Conservation (phyloP, 2,113 vertebrate species). For the Ursus arctos region DNA sequence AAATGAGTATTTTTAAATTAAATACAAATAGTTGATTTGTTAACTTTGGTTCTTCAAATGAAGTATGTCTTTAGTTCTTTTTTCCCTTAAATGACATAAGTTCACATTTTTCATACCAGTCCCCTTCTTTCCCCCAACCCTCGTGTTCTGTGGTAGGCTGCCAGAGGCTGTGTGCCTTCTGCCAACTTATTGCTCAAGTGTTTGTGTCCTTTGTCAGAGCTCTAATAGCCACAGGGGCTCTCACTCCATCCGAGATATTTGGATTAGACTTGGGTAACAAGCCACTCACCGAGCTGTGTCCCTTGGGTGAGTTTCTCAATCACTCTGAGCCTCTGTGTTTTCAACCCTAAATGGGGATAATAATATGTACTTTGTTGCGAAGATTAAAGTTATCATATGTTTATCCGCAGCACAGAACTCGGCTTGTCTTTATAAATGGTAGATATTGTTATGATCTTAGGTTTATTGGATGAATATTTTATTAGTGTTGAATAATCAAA, state of each 20-base stretch:
- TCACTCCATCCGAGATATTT: background rate
- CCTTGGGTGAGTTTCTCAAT: background rate
- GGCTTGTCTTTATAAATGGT: background rate
- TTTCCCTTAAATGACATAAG: background rate
- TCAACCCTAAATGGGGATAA: background rate
- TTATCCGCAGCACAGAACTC: background rate
- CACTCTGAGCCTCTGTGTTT: background rate
- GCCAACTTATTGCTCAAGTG: background rate
- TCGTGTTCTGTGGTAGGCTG: background rate
- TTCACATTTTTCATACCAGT: background rate
- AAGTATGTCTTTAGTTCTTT: background rate
- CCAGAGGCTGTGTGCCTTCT: background rate
- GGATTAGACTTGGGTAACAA: background rate
- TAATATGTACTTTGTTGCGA: background rate
- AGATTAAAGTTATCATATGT: background rate
- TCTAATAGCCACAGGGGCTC: background rate
- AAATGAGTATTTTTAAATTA: conserved; percentile 15
- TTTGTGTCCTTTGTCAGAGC: background rate
- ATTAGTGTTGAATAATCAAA: conserved; percentile 45
- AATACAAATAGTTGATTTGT: background rate
- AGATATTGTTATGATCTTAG: background rate
- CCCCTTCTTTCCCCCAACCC: background rate
- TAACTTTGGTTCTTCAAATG: background rate
- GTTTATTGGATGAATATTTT: background rate
- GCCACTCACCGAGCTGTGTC: background rate